Evolutionary conservation across 2,113 vertebrate genomes (phyloP), one percentile per base, ranked within the genome.

Genomic region (Lonchura striata): DNA sequence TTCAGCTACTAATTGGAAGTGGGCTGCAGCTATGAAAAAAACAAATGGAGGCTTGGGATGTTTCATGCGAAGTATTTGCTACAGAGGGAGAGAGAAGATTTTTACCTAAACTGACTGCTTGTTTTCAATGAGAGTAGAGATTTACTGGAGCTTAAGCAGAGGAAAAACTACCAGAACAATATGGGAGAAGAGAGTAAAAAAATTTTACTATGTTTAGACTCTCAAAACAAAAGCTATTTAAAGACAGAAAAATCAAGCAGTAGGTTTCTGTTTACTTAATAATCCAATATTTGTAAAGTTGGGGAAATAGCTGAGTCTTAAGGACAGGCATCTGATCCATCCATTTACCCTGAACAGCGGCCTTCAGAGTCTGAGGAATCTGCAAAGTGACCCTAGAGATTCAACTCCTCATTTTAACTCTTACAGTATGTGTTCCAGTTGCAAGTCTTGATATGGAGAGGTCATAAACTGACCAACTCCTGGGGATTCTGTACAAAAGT

Each of bases 311-410:
- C 28, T 17, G 5, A 8, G 28, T 46, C 13, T 57, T 75, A 72
- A 69, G 28, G 75, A 33, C 5, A 41, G 27, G 5, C 19, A 41
- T 57, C 28, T 85, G 24, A 59, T 76, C 13, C 0, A 0, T n/a
- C 44, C 6, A 7, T 50, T 87, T 54, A 23, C 35, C 19, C n/a
- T 75, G 44, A 49, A 3, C 22, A 82, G 13, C 9, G 66, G 33
- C 30, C 25, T 74, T 86, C 47, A 35, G 78, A 61, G 11, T 47
- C 16, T 72, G 50, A 82, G 22, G 25, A 70, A 89, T 39, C 22
- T 44, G 15, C 5, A 41, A 24, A 72, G 27, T 2, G 4, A 64
- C 18, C 10, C 41, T 3, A 2, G 64, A 54, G 27, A 33, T 41
- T 21, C 12, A 64, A 16, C 16, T 59, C 13, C 25, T 53, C 9